A percentile compares a stretch with the other conserved stretches of the same genome.
These are phyloP conservation scores for Agrypnus murinus DNA, from an alignment of 2,888 invertebrate species.

Conservation along the genomic window DNA sequence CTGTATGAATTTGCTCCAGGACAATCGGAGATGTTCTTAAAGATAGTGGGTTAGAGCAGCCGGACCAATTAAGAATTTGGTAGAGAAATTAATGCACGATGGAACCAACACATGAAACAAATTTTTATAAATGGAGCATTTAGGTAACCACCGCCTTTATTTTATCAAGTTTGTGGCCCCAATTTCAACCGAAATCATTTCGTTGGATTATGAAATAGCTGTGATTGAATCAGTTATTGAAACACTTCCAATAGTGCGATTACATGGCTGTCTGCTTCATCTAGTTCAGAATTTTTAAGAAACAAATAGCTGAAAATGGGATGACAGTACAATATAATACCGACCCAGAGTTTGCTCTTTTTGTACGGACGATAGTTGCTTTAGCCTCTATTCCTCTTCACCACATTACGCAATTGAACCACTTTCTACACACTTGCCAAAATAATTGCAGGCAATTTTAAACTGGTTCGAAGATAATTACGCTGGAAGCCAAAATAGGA, in stretches of 20 bases:
- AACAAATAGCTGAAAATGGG: conserved; percentile 1
- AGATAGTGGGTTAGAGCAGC: background rate
- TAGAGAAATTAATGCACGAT: background rate
- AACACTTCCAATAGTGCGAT: background rate
- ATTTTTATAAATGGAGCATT: background rate
- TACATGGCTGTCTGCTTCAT: no score
- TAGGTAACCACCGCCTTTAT: no score
- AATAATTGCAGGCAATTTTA: background rate
- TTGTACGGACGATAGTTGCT: background rate
- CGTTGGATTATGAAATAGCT: background rate
- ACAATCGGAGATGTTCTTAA: no score
- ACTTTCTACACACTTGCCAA: no score
- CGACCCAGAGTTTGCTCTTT: conserved; percentile 1
- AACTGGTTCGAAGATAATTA: no score
- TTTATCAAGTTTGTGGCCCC: background rate
- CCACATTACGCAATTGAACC: background rate
- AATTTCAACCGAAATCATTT: background rate
- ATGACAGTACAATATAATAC: background rate
- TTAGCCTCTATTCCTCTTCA: background rate
- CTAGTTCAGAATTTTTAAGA: conserved; percentile 5
- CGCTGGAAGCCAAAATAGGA: background rate
- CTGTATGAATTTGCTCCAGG: background rate
- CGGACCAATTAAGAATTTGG: background rate
- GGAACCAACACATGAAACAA: no score
- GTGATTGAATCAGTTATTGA: background rate